Base-by-base conservation (phyloP, 2,113 vertebrate species). In the Dendrocopos noguchii region DNA sequence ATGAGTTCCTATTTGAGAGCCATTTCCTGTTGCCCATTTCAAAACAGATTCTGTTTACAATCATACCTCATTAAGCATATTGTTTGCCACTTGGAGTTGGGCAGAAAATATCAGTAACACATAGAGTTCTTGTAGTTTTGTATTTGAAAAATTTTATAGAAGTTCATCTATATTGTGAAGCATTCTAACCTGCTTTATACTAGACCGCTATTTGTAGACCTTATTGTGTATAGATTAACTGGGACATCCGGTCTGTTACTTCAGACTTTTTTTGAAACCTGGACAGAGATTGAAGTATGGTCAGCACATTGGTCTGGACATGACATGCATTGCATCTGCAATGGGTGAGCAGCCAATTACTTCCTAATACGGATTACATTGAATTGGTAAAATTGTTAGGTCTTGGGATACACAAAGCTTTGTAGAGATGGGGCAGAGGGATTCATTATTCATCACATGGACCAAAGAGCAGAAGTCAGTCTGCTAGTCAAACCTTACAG, bases 111-210 rank as follows among this genome's bases (percentile, higher is more conserved):
- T 0, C 12, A 42, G 10, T n/a, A 28, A 77, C 70, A 39, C 9
- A 19, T 31, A 7, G 4, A 63, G 9, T 11, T 53, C 24, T 57
- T 74, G 4, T 28, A 34, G 25, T 50, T 55, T 4, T n/a, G 10
- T 8, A 10, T 66, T 81, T 70, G 25, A 24, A 50, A 80, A 55
- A 4, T 12, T 6, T 66, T 19, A 20, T 6, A 57, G 36, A 77
- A 14, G 3, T 42, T 25, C 0, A 0, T 16, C 15, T 47, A 7
- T 20, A 24, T 3, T 31, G 7, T 44, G 7, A 2, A 5, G 19
- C 39, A 39, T 20, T 57, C 5, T 47, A 33, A n/a, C 4, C 4
- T 61, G 12, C 2, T 65, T 80, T 73, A 34, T 52, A 36, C 3
- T 57, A 52, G 17, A 36, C 10, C 31, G 3, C 53, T 42, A 17